Conservation (phyloP, 2,797 vertebrate species). For the Pteropus rufus region DNA sequence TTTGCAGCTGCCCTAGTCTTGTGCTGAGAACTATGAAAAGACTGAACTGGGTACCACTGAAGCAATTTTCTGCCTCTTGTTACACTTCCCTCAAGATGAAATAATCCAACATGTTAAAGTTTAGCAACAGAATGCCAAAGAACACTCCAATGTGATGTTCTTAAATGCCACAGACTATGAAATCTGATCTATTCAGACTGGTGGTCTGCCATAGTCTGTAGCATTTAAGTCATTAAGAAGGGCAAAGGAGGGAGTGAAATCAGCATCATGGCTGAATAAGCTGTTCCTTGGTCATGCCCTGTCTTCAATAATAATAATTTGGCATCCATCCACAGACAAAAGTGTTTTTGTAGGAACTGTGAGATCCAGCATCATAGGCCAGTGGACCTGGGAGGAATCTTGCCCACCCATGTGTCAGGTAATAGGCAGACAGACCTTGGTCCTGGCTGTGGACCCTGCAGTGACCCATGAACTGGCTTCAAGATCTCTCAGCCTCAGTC, state of each 20-base stretch:
- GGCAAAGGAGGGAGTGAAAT: not conserved
- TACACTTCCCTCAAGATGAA: not conserved
- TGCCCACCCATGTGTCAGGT: not conserved
- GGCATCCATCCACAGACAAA: not conserved
- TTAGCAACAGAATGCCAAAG: not conserved
- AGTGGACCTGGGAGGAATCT: not conserved
- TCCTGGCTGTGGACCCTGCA: not conserved
- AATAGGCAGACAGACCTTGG: not conserved
- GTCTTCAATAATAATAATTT: not conserved
- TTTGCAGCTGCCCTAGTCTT: not conserved
- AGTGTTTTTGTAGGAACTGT: not conserved
- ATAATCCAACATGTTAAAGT: not conserved
- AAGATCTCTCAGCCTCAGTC: not conserved
- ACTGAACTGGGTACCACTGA: not conserved
- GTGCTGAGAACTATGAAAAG: not conserved
- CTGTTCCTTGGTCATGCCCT: not conserved
- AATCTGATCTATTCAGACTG: not conserved
- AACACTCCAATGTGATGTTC: not conserved
- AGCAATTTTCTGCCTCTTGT: not conserved
- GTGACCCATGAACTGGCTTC: not conserved
- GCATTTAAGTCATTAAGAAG: not conserved
- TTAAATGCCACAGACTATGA: no score
- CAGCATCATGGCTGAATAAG: not conserved
- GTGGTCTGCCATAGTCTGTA: not conserved
- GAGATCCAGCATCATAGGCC: not conserved